Evolutionary conservation across 2,888 invertebrate genomes (phyloP).

Genomic region (Creontiades dilutus): DNA sequence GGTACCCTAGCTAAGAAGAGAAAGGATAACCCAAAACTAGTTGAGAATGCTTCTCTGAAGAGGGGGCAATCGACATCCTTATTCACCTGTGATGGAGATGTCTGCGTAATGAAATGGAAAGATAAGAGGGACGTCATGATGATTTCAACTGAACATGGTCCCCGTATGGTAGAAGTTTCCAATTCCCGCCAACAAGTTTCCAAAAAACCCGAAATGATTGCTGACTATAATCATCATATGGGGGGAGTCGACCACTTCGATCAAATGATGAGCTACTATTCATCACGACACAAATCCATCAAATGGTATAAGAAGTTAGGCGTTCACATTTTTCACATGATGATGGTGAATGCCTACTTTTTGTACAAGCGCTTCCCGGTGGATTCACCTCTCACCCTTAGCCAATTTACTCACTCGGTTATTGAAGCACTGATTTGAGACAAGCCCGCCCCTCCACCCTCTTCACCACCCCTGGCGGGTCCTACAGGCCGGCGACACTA

Average conservation of each 20-base stretch:
- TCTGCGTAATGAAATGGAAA: too few species aligned
- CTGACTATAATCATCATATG: slow-evolving; percentile 67
- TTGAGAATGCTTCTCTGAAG: too few species aligned
- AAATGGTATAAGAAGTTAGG: slow-evolving; percentile 67
- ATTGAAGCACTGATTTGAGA: background rate
- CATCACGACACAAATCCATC: slow-evolving; percentile 46
- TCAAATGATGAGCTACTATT: slow-evolving; percentile 66
- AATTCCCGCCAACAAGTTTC: background rate
- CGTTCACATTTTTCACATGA: slow-evolving; percentile 17
- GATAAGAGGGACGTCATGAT: background rate
- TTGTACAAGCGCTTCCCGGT: background rate
- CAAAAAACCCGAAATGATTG: slow-evolving; percentile 55
- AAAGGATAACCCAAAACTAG: too few species aligned
- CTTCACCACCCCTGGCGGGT: background rate
- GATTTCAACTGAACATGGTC: background rate
- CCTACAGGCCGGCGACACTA: background rate
- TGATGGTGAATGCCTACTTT: background rate
- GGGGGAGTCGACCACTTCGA: slow-evolving; percentile 61
- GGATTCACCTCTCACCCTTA: background rate
- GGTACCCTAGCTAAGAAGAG: too few species aligned
- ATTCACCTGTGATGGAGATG: too few species aligned
- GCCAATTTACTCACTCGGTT: background rate
- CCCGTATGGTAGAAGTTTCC: background rate
- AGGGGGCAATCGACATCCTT: too few species aligned
- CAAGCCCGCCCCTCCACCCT: background rate